A percentile compares a stretch with the other conserved stretches of the same genome.
Evolutionary conservation across 2,888 invertebrate genomes (phyloP).

Genomic region (Shargacucullia verbasci): DNA sequence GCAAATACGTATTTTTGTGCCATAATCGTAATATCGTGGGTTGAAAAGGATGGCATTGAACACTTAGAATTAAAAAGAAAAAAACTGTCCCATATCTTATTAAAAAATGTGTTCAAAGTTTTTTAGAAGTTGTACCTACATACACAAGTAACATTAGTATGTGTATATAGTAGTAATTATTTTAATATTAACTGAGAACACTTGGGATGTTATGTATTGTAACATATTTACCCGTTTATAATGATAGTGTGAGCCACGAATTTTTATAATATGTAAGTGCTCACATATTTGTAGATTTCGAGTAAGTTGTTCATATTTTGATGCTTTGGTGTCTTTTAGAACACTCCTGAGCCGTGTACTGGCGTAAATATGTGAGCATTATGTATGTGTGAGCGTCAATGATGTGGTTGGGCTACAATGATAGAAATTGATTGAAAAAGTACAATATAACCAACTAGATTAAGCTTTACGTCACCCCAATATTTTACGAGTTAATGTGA

Average conservation of each 20-base stretch:
- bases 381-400: slow-evolving; percentile 42
- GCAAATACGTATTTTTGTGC: slow-evolving; percentile 73
- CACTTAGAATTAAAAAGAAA: slow-evolving; percentile 61
- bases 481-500: too few species aligned
- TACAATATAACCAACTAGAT: neutral
- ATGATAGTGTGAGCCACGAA: slow-evolving; percentile 53
- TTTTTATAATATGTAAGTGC: slow-evolving; percentile 55
- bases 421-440: slow-evolving; percentile 4
- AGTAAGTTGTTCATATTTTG: slow-evolving; percentile 33
- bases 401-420: slow-evolving; percentile 25
- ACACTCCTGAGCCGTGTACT: slow-evolving; percentile 9
- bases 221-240: slow-evolving; percentile 63
- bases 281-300: slow-evolving; percentile 54
- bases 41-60: slow-evolving; percentile 60
- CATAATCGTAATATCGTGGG: slow-evolving; percentile 72
- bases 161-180: slow-evolving; percentile 75
- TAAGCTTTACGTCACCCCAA: too few species aligned
- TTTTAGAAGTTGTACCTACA: slow-evolving; percentile 83
- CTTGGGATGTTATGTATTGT: slow-evolving; percentile 62
- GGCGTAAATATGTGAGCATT: slow-evolving; percentile 53
- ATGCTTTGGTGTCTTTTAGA: slow-evolving; percentile 39
- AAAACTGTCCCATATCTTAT: slow-evolving; percentile 84
- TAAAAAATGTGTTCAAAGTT: slow-evolving; percentile 86
- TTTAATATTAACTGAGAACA: slow-evolving; percentile 62
- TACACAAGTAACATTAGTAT: slow-evolving; percentile 72